These are phyloP conservation scores for Echeneis naucrates DNA, from an alignment of 2,797 vertebrate species.

Conservation along the genomic window DNA sequence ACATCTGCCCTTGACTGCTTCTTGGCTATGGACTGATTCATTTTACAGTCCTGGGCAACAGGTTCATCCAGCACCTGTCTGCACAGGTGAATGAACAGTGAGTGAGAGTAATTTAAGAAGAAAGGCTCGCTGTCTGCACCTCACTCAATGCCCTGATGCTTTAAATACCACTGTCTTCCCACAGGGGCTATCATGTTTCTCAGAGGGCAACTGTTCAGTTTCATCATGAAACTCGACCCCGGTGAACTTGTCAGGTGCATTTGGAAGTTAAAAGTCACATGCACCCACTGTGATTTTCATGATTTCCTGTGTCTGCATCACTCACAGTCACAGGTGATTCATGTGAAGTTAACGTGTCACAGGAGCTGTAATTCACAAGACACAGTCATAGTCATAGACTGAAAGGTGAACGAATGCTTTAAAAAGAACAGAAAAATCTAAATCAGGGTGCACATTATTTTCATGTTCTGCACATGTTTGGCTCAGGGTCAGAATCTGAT, in stretches of 20 bases:
- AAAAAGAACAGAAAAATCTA: too few relatives aligned
- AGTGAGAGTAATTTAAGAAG: neutral
- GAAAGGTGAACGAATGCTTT: neutral
- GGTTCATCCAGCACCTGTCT: slow-evolving; percentile 13
- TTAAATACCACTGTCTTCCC: neutral
- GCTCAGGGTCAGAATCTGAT: too few relatives aligned
- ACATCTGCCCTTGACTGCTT: neutral
- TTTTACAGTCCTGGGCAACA: neutral
- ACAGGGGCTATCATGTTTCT: neutral
- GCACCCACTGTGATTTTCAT: neutral
- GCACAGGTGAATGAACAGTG: neutral
- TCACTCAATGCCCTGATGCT: neutral
- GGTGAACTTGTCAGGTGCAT: neutral
- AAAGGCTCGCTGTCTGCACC: slow-evolving; percentile 21
- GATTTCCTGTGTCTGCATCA: slow-evolving; percentile 10
- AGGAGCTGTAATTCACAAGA: neutral
- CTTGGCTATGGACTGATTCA: slow-evolving; percentile 9
- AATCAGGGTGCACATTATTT: too few relatives aligned
- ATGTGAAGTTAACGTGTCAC: neutral
- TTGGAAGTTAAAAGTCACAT: neutral
- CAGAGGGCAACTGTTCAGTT: too few relatives aligned
- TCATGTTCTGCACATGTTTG: too few relatives aligned
- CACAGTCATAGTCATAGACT: neutral
- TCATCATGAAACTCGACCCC: neutral
- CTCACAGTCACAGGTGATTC: neutral